Conservation (phyloP, 2,797 vertebrate genomes). For the Myotis pilosus region DNA sequence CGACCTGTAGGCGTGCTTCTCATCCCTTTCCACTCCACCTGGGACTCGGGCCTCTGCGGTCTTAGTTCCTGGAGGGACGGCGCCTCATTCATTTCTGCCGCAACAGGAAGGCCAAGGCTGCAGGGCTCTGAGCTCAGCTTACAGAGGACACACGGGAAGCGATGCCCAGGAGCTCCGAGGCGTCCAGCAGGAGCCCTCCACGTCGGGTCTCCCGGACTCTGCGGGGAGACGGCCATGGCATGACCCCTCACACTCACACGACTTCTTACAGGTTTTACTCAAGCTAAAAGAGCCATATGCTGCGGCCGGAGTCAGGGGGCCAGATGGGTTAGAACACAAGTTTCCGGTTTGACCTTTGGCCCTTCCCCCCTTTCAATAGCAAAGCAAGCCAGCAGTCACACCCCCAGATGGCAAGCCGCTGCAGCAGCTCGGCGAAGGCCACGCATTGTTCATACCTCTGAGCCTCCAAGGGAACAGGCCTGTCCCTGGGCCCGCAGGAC, state of each 20-base stretch:
- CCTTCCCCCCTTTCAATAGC: not conserved
- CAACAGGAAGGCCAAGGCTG: not conserved
- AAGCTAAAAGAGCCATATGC: not conserved
- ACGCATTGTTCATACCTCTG: no score
- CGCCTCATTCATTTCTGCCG: not conserved
- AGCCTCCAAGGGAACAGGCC: not conserved
- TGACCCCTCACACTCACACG: fast-evolving
- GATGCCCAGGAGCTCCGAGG: not conserved
- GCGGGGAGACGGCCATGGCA: fast-evolving
- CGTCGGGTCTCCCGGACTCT: not conserved
- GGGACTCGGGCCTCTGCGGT: not conserved
- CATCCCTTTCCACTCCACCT: not conserved
- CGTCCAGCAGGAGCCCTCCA: not conserved
- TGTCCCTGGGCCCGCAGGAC: not conserved
- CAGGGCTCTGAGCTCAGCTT: not conserved
- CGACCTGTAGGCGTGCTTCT: not conserved
- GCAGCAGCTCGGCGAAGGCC: not conserved
- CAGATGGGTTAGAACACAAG: not conserved
- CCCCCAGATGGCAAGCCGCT: not conserved
- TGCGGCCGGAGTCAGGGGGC: not conserved
- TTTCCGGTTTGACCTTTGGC: not conserved
- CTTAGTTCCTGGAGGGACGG: not conserved
- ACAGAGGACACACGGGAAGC: not conserved
- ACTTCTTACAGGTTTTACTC: not conserved
- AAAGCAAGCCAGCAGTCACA: not conserved